These are phyloP conservation scores for Myotis vivesi DNA, from an alignment of 2,797 vertebrate species.

Conservation along the genomic window DNA sequence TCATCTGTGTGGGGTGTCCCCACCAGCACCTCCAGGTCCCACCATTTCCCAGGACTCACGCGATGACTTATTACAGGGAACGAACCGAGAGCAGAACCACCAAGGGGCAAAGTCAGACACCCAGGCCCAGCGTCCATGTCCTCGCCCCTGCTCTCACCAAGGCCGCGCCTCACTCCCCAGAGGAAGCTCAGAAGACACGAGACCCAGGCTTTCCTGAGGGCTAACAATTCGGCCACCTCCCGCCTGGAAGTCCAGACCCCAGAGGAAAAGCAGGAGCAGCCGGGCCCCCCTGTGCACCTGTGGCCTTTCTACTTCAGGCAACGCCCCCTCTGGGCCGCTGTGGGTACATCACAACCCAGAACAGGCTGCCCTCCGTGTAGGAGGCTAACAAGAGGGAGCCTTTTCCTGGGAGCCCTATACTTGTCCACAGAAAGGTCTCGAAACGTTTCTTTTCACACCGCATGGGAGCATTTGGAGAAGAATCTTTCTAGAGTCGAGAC, in stretches of 20 bases:
- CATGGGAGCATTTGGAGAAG: background rate
- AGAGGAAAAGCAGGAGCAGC: background rate
- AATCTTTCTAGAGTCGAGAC: background rate
- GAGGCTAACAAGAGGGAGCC: background rate
- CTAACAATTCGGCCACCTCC: background rate
- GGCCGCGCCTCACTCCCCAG: background rate
- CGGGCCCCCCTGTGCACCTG: background rate
- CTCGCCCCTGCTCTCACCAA: background rate
- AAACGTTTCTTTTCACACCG: background rate
- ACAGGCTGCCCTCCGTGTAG: background rate
- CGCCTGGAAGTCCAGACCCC: background rate
- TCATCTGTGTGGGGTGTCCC: background rate
- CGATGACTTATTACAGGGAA: background rate
- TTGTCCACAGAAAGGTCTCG: background rate
- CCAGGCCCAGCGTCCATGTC: background rate
- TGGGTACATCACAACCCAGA: background rate
- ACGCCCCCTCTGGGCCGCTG: background rate
- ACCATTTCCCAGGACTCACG: background rate
- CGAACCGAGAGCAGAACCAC: background rate
- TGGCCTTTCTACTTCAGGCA: background rate
- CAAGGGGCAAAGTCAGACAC: constrained; percentile 15
- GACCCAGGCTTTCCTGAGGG: background rate
- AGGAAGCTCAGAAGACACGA: background rate
- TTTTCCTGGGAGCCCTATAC: background rate
- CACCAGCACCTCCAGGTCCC: background rate